Base-by-base conservation (phyloP, 1,140 invertebrate species). In the Drosophila asahinai region DNA sequence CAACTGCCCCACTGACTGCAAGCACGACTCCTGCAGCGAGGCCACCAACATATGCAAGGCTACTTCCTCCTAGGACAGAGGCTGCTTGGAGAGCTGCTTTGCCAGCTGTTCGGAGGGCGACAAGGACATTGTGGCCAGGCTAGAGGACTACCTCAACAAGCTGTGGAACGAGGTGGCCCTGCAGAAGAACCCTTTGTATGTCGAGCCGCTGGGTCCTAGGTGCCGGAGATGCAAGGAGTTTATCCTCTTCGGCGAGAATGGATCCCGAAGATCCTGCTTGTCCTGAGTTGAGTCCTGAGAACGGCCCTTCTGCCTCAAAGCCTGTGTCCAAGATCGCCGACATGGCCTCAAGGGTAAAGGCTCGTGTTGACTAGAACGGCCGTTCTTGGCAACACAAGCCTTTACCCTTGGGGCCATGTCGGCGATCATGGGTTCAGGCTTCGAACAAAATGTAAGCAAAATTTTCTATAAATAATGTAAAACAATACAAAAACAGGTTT, bases 1-100 rank as follows among this genome's bases (percentile, higher is more conserved):
- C 52, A 86, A 90, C 52, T 90, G 86, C 1, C 86, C 86, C 58
- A 72, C 86, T 12, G 86, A 90, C 42, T 90, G 86, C 54, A 45
- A 59, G 8, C 78, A 72, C 17, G 67, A 68, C 33, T 66, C 52
- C 19, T 43, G 47, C 57, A 89, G 81, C 51, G 81, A 83, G 14
- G 45, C 60, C 17, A 63, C 82, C 0, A 62, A 86, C 30, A 71
- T 86, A 7, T 86, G 82, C 17, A 52, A 66, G 0, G 52, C 22
- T 9, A 79, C 48, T 12, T 49, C 40, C 0, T 58, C 68, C 12
- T 77, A 60, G 17, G 47, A 51, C 5, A 51, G 25, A 5, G 47
- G 19, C 6, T 60, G 0, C 9, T 11, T 36, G 33, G 33, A 36
- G 33, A 36, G 33, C 66, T 48, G 51, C 59, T 77, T 80, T 38